phyloP scores from a whole-genome alignment of 2,888 invertebrate species.

The Drosophila barbarae region DNA sequence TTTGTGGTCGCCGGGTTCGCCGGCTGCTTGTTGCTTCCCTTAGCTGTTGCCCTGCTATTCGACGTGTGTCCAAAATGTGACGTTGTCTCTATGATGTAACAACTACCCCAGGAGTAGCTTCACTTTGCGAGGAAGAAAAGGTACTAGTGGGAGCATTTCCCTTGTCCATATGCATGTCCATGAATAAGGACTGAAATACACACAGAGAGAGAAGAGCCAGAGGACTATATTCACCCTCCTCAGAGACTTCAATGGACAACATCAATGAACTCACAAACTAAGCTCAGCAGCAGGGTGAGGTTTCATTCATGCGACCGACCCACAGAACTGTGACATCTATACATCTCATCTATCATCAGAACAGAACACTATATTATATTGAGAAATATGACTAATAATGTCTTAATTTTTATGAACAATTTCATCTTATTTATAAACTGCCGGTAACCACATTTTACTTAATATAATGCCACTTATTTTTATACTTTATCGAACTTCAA shows the following conservation, averaged over 20 bases:
- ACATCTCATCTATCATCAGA: background rate
- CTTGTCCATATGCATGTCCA: constrained; percentile 17
- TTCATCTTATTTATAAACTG: background rate
- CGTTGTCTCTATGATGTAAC: constrained; percentile 47
- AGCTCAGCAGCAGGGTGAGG: background rate
- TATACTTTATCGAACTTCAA: background rate
- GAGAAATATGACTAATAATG: too few relatives aligned
- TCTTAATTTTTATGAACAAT: background rate
- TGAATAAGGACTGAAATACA: constrained; percentile 12
- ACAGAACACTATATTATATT: background rate
- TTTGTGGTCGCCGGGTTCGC: constrained; percentile 57
- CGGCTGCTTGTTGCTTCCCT: constrained; percentile 18
- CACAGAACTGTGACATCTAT: constrained; percentile 11
- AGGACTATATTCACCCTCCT: background rate
- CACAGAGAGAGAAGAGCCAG: constrained; percentile 1
- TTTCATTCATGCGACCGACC: constrained; percentile 8
- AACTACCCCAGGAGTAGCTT: background rate
- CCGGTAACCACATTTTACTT: background rate
- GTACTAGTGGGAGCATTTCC: background rate
- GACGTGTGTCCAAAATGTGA: constrained; percentile 51
- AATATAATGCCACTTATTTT: background rate
- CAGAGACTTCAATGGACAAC: constrained; percentile 8
- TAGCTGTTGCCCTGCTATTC: constrained; percentile 18
- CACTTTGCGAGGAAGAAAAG: background rate
- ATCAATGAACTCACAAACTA: constrained; percentile 5